Evolutionary conservation across 2,888 invertebrate species (phyloP).

Genomic region (Panzeria rudis): DNA sequence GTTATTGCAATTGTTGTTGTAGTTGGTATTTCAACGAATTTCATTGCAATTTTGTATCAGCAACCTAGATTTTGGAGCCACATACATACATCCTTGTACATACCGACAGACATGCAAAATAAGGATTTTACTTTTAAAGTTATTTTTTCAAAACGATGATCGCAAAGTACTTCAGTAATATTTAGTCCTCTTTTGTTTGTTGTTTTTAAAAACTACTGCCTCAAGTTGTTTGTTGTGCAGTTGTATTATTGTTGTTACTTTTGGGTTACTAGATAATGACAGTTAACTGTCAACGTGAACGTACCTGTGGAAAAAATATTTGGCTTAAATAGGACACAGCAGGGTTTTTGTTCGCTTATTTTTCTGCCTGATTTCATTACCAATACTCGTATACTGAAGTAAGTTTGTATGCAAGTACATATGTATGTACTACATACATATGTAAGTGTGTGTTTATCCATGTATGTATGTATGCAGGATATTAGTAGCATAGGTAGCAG

Average conservation of each 20-base stretch:
- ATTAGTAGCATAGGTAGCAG: neutral
- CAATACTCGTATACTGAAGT: neutral
- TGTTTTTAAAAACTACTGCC: neutral
- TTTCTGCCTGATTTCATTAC: neutral
- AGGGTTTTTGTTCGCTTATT: neutral
- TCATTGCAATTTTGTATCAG: slow-evolving; percentile 23
- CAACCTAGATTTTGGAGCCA: slow-evolving; percentile 42
- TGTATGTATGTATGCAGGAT: neutral
- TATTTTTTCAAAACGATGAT: slow-evolving; percentile 24
- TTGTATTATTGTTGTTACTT: slow-evolving; percentile 21
- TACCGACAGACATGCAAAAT: neutral
- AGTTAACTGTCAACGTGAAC: slow-evolving; percentile 18
- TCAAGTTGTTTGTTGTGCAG: neutral
- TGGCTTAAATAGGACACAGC: neutral
- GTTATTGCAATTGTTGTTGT: neutral
- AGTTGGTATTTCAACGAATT: neutral
- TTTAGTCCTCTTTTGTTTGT: neutral
- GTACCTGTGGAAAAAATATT: neutral
- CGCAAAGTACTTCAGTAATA: slow-evolving; percentile 19
- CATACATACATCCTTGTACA: neutral
- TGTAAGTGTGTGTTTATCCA: neutral
- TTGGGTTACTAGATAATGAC: slow-evolving; percentile 37
- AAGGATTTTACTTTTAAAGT: slow-evolving; percentile 26
- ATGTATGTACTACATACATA: no score
- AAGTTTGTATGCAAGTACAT: neutral